Base-by-base conservation (phyloP, 2,888 invertebrate species). In the Hoplodrina blanda region DNA sequence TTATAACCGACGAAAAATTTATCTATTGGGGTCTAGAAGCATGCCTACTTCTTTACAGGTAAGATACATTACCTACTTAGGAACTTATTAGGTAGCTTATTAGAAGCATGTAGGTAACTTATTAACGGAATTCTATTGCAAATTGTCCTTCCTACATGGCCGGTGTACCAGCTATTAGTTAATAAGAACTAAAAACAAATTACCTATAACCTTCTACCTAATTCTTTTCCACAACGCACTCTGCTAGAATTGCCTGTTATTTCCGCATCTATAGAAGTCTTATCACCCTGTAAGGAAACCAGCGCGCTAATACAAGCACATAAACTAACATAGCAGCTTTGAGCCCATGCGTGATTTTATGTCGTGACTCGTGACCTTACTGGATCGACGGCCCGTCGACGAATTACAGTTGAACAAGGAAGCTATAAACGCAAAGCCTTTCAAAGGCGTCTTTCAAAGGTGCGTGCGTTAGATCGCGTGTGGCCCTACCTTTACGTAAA, bases 401-500 rank as follows among this genome's bases (percentile, higher is more conserved):
- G 73, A 80, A 80, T 80, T 78, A 82, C 80, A 76, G 55, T 60
- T 53, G 70, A 81, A 77, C 73, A 65, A 79, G 82, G 72, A 76
- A 82, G 70, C 77, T 76, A 84, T 84, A 82, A 81, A 83, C 72
- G 76, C 60, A 72, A 54, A 76, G 59, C 62, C 70, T 80, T 83
- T 73, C 59, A 73, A 75, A 74, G 70, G 66, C 60, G 66, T 56
- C 68, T 71, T 71, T 59, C 67, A 70, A 78, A 78, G 70, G 73
- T 84, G 81, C 83, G 82, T 84, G 83, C 54, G 75, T 73, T 69
- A 66, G 67, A 82, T 84, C 78, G 84, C 84, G 84, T 84, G 84
- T 73, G 41, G 70, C 62, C 72, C 62, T 60, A 65, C 79, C 69
- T 79, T 83, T 76, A 79, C 74, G 71, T 73, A 82, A 82, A 81